Evolutionary conservation across 2,113 vertebrate species (phyloP), one percentile per base, ranked within the genome.

Genomic region (Struthidea cinerea): DNA sequence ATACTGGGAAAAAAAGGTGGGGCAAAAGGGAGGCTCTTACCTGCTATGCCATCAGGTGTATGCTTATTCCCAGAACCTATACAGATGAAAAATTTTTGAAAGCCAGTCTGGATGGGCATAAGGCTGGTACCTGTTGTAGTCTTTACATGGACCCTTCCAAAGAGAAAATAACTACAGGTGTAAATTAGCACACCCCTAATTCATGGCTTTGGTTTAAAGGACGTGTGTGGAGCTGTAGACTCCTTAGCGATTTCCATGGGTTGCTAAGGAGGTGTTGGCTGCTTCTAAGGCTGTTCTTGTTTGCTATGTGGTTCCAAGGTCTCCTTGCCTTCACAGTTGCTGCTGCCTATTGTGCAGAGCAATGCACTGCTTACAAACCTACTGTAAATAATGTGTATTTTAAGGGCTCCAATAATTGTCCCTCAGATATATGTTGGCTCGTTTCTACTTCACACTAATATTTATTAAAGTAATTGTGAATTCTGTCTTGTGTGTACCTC

Each of bases 381-480:
- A 11, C 61, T 55, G 78, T 85, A 96, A 96, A 95, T 93, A 85
- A 69, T 59, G n/a, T 3, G 30, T 74, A 78, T 89, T 96, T 95
- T 68, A 93, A 90, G 82, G 46, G 44, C 64, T 85, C 59, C 60
- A 89, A 35, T 92, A 93, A 84, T 89, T 89, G 94, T 86, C 47
- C 64, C 68, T 71, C 26, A 42, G 68, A 88, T 96, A 81, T 88
- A 81, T 49, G 71, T 68, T 94, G 79, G 41, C 60, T 96, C 7
- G 0, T 90, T 96, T 86, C 85, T 83, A 46, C 68, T 96, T 89
- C 88, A 89, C 56, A 78, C 73, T 71, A 68, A 10, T 93, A 90
- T 94, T 93, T 96, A 94, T 92, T 92, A 78, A 92, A 78, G 83
- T 81, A 88, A 90, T 89, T 89, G 69, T 86, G 94, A 84, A 84